Conservation (phyloP, 2,797 vertebrate species). For the Notamacropus eugenii region DNA sequence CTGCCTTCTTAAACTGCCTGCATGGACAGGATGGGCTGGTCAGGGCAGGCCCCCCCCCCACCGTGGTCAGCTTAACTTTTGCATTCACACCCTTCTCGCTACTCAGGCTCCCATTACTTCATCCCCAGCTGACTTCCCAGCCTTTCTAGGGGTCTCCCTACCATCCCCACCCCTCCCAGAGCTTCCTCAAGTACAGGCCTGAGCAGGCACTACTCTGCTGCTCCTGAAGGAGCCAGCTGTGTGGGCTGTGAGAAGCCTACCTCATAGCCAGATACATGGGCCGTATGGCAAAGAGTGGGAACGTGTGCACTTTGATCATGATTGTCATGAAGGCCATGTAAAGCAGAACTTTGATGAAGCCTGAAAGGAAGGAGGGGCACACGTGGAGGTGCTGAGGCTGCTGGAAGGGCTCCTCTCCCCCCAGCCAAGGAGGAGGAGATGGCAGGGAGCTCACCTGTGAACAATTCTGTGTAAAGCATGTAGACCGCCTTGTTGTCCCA, state of each 20-base stretch:
- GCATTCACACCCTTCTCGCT: neutral
- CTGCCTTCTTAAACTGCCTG: constrained; percentile 98
- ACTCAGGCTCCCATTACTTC: neutral
- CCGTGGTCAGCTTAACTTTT: too few relatives aligned
- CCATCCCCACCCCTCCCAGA: too few relatives aligned
- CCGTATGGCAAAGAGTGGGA: constrained; percentile 97
- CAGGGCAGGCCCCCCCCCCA: fast-evolving
- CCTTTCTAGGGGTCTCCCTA: neutral
- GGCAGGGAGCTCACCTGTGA: constrained; percentile 88
- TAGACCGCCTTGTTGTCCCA: constrained; percentile 99
- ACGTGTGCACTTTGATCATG: constrained; percentile 99
- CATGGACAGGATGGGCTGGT: neutral
- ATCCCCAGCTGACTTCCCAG: neutral
- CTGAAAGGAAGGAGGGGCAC: constrained; percentile 78
- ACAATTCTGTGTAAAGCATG: constrained; percentile 98
- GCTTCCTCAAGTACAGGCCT: neutral
- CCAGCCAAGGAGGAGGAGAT: neutral
- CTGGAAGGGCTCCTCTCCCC: neutral
- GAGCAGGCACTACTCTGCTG: too few relatives aligned
- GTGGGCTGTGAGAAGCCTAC: constrained; percentile 82
- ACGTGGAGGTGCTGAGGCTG: neutral
- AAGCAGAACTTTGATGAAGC: constrained; percentile 97
- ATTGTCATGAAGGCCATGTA: constrained; percentile 99
- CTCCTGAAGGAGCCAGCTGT: neutral
- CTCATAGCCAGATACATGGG: constrained; percentile 99